Conservation (phyloP, 2,797 vertebrate genomes). For the Pangasius larnaudii region DNA sequence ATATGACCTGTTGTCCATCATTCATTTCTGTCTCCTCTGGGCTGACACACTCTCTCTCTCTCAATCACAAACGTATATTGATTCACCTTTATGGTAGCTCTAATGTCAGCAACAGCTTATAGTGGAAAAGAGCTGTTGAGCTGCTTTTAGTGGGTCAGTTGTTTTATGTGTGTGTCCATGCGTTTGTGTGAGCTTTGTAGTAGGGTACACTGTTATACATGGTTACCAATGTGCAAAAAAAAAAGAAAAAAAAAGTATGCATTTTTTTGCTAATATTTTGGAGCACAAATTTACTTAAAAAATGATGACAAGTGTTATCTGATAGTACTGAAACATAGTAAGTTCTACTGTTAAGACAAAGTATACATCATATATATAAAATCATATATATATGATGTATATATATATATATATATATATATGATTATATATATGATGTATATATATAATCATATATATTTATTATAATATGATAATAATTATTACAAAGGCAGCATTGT, state of each 20-base stretch:
- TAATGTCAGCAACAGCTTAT: conserved; percentile 4
- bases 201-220: background rate
- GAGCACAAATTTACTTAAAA: background rate
- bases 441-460: background rate
- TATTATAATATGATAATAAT: background rate
- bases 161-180: background rate
- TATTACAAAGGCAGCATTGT: background rate
- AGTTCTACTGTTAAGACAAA: background rate
- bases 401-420: no score
- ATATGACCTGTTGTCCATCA: conserved; percentile 41
- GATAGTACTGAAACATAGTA: background rate
- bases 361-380: background rate
- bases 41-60: conserved; percentile 3
- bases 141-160: background rate
- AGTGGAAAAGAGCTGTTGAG: background rate
- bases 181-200: background rate
- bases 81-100: conserved; percentile 28
- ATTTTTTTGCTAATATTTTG: background rate
- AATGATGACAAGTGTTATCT: background rate
- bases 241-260: background rate
- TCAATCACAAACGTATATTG: conserved; percentile 43
- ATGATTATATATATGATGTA: no score
- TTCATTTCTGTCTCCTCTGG: conserved; percentile 14
- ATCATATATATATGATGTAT: no score
- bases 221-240: background rate